Base-by-base conservation (phyloP, 1,140 invertebrate genomes). In the Hormaphis cornu region DNA sequence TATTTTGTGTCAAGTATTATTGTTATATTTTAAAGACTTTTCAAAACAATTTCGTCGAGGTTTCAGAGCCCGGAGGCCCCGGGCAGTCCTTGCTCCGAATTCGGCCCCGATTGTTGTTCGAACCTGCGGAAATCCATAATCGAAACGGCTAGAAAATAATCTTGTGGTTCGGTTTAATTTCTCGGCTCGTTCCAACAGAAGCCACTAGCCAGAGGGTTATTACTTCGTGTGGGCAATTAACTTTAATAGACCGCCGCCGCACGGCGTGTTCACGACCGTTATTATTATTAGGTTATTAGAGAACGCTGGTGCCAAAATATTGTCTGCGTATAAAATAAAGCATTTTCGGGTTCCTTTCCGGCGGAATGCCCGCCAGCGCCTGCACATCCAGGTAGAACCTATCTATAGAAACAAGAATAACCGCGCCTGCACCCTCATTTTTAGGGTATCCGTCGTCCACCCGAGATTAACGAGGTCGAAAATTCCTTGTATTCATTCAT, bases 401-500 rank as follows among this genome's bases (percentile, higher is more conserved):
- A 14, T 9, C 24, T 46, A 30, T 61, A 44, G 40, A 44, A 14
- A 44, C 14, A 16, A 16, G 14, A 33, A 33, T 33, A 33, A 33
- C 9, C 30, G 30, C n/a, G n/a, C n/a, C n/a, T n/a, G n/a, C n/a
- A n/a, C n/a, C n/a, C n/a, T n/a, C n/a, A n/a, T n/a, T n/a, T n/a
- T n/a, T n/a, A n/a, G n/a, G n/a, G n/a, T n/a, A 33, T 6, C 30
- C 30, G 30, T 9, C 30, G 30, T 9, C 30, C 5, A 33, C 30
- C 30, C 30, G 9, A 33, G 9, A 33, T 33, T 33, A 8, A 24
- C 24, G 22, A 37, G 18, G 33, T 37, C 20, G 40, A 61, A 48
- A 63, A 35, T 22, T 30, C n/a, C 28, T 7, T 5, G 59, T 48
- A n/a, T 63, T 63, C 59, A 63, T 63, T 48, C 59, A 63, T 20